Base-by-base conservation (phyloP, 2,113 vertebrate species). In the Phocoena sinus region DNA sequence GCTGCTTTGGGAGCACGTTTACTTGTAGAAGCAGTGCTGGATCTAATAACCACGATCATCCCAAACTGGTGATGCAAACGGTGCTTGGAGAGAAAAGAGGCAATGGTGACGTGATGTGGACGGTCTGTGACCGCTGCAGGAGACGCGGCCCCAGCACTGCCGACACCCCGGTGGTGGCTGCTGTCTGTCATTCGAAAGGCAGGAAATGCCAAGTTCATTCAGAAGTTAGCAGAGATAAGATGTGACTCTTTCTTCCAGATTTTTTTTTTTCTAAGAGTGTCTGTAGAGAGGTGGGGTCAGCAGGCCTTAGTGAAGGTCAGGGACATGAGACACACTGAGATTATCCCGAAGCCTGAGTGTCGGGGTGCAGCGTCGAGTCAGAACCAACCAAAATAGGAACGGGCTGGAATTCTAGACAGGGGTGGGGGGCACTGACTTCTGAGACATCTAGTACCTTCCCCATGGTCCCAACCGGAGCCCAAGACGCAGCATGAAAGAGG, bases 121-220 rank as follows among this genome's bases (percentile, higher is more conserved):
- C 6, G 3, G 2, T 17, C 44, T 7, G 47, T 5, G 18, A 5
- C n/a, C 14, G 11, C 65, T 1, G 1, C 26, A 17, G 21, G 36
- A 65, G 53, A 8, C 3, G 23, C 1, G 21, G 38, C 8, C 87
- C 23, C 20, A 21, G 56, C 25, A 2, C 41, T 3, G 13, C 26
- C 6, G 14, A 18, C 71, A 0, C 14, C 2, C 0, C 0, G 6
- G 21, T 5, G 15, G 3, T 4, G 4, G 1, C 0, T 41, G 8
- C 21, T 70, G 15, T 15, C 25, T 63, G 15, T 15, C 14, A 4
- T 2, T 26, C 33, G 33, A 47, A 60, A 41, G 2, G 28, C 15
- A 71, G 53, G n/a, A 25, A n/a, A 4, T n/a, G n/a, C 70, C 14
- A 2, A 26, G 15, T 33, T 6, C 67, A 21, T 8, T 20, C 18